Percentiles rank a stretch among this genome's conserved stretches.
Evolutionary conservation across 2,797 vertebrate species (phyloP).

Genomic region (Podarcis lilfordi): DNA sequence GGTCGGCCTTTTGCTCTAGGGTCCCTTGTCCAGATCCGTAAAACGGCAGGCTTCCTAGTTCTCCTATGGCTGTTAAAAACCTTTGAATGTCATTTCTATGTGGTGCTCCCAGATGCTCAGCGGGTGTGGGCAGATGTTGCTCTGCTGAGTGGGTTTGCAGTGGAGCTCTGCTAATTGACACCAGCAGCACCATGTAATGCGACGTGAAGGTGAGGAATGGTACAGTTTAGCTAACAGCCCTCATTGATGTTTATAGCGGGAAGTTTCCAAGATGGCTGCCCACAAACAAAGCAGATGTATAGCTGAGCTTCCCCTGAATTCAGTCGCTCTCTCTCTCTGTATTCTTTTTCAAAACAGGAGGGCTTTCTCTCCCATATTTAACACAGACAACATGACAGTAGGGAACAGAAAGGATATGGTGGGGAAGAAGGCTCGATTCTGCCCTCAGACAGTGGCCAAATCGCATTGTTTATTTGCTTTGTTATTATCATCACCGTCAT

Average conservation of each 20-base stretch:
- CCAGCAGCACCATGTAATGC: not conserved
- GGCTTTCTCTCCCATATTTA: not conserved
- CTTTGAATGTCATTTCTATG: conserved; percentile 4
- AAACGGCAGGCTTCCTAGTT: not conserved
- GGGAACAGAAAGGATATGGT: not conserved
- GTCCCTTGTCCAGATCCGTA: not conserved
- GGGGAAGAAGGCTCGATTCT: too few relatives aligned
- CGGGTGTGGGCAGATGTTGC: not conserved
- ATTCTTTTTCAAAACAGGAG: not conserved
- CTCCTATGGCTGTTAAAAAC: conserved; percentile 23
- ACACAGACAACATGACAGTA: not conserved
- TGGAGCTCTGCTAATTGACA: conserved; percentile 1
- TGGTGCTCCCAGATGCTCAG: conserved; percentile 13
- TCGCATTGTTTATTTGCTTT: not conserved
- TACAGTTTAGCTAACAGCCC: not conserved
- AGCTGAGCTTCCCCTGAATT: not conserved
- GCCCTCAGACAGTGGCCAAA: not conserved
- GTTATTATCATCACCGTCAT: too few relatives aligned
- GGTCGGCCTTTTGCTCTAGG: conserved; percentile 7
- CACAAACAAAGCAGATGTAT: not conserved
- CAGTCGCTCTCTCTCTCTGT: not conserved
- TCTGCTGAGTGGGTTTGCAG: not conserved
- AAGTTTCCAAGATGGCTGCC: not conserved
- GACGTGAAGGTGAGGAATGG: conserved; percentile 8
- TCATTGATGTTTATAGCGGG: not conserved